phyloP scores from a whole-genome alignment of 2,888 invertebrate genomes.

The Macaria liturata region DNA sequence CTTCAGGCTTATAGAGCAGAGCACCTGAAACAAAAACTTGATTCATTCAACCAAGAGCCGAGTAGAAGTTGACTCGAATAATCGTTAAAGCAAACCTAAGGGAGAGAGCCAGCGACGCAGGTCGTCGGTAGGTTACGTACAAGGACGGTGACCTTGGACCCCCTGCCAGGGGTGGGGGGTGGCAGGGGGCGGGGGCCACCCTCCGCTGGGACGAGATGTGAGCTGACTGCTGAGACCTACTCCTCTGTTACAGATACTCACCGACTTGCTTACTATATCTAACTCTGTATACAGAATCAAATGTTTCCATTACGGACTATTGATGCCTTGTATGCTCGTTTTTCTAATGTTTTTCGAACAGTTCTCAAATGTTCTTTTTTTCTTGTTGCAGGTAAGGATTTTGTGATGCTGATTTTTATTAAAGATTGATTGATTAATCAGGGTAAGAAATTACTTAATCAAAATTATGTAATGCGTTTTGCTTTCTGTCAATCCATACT shows the following conservation, averaged over 20 bases:
- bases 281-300: no score
- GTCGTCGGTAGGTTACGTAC: conserved; percentile 72
- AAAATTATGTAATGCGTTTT: no score
- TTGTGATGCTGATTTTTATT: no score
- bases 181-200: conserved; percentile 27
- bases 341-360: no score
- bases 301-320: no score
- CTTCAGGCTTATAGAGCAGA: not conserved
- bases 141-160: conserved; percentile 77
- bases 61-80: conserved; percentile 49
- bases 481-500: no score
- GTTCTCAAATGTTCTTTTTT: conserved; percentile 4
- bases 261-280: conserved; percentile 6
- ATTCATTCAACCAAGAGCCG: conserved; percentile 27
- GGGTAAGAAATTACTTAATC: no score
- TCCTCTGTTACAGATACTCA: conserved; percentile 49
- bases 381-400: conserved; percentile 48
- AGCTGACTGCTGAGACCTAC: conserved; percentile 68
- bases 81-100: conserved; percentile 55
- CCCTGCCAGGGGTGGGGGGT: no score
- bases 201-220: conserved; percentile 60
- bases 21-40: conserved; percentile 2
- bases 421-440: no score
- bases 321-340: no score
- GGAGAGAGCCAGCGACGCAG: conserved; percentile 63